phyloP scores from a whole-genome alignment of 1,140 invertebrate genomes.

The Ceratosolen fusciceps region DNA sequence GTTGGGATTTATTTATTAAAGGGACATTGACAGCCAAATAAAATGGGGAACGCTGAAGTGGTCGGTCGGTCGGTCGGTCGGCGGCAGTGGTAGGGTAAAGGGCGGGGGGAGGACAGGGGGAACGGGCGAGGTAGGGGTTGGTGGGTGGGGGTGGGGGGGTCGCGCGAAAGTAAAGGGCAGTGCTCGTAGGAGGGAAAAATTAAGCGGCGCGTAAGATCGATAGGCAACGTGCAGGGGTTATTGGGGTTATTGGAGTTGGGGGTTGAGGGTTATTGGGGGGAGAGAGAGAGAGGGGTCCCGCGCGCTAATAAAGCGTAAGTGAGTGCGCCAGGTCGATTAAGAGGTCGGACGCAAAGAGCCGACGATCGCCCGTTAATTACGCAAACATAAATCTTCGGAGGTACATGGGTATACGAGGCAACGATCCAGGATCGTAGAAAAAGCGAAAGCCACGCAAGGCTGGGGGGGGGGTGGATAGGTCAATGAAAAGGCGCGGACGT shows the following conservation, averaged over 20 bases:
- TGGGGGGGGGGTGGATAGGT: neutral
- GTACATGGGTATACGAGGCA: neutral
- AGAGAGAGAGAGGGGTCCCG: too few species aligned
- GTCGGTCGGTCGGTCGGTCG: too few species aligned
- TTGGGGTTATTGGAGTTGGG: too few species aligned
- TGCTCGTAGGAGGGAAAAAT: neutral
- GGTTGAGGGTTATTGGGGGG: too few species aligned
- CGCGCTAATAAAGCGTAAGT: neutral
- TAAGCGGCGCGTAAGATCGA: neutral
- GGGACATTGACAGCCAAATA: too few species aligned
- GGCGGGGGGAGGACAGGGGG: too few species aligned
- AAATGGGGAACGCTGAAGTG: too few species aligned
- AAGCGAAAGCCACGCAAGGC: neutral
- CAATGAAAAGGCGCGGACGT: constrained; percentile 6
- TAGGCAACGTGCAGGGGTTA: neutral
- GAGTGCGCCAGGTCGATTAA: neutral
- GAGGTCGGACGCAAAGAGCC: neutral
- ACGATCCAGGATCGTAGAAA: neutral
- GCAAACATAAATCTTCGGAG: constrained; percentile 14
- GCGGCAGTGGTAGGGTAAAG: too few species aligned
- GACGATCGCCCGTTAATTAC: constrained; percentile 6
- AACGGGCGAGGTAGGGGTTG: too few species aligned
- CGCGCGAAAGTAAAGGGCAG: too few species aligned
- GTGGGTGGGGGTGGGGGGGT: too few species aligned
- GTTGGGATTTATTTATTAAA: too few species aligned